phyloP scores from a whole-genome alignment of 2,113 vertebrate genomes.

The Antechinus flavipes region DNA sequence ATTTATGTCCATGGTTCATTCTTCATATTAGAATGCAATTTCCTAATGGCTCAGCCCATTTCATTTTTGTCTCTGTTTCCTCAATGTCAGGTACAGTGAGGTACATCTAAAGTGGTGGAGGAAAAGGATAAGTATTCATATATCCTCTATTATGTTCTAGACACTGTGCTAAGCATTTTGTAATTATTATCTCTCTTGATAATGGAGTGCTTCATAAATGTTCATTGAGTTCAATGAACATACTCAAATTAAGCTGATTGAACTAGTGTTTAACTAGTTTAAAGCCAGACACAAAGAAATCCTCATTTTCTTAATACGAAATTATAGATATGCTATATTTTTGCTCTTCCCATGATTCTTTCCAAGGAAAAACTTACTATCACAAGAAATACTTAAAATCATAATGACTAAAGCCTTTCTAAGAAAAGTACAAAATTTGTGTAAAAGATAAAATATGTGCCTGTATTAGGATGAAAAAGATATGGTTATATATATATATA shows the following conservation, averaged over 20 bases:
- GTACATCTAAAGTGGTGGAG: not conserved
- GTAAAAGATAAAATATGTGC: constrained; percentile 39
- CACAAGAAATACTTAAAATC: constrained; percentile 37
- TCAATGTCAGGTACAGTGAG: not conserved
- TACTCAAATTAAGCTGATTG: constrained; percentile 7
- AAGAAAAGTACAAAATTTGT: constrained; percentile 7
- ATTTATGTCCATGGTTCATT: not conserved
- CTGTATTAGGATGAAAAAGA: not conserved
- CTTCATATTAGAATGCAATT: not conserved
- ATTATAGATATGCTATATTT: not conserved
- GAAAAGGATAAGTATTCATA: not conserved
- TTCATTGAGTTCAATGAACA: not conserved
- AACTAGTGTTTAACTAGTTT: constrained; percentile 41
- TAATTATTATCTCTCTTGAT: not conserved
- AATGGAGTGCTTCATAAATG: not conserved
- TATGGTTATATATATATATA: not conserved
- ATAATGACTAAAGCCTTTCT: not conserved
- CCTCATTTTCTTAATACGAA: constrained; percentile 47
- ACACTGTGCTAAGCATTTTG: not conserved
- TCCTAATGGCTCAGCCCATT: not conserved
- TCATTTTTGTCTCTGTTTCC: not conserved
- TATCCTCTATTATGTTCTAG: not conserved
- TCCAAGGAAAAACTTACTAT: constrained; percentile 30
- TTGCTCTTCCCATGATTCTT: constrained; percentile 43
- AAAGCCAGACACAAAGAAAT: constrained; percentile 51